phyloP scores from a whole-genome alignment of 92 coral and sea anemone species.

The Epizoanthus illoricatus region DNA sequence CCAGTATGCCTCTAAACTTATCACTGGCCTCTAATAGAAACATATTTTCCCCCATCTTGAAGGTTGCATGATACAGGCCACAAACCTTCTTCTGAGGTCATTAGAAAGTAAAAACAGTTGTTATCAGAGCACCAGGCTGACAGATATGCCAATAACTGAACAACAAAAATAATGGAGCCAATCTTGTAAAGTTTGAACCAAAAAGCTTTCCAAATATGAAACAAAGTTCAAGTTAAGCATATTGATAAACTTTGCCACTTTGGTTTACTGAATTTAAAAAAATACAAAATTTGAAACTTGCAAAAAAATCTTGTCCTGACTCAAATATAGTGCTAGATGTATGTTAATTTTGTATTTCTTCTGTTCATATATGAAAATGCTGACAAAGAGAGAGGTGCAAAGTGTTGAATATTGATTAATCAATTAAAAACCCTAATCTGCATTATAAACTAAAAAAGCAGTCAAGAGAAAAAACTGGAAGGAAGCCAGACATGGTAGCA shows the following conservation, averaged over 20 bases:
- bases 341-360: constrained; percentile 8
- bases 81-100: constrained; percentile 15
- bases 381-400: constrained; percentile 9
- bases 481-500: neutral
- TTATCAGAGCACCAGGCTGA: neutral
- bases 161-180: too few relatives aligned
- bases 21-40: neutral
- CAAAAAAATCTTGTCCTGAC: too few relatives aligned
- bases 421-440: neutral
- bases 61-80: constrained; percentile 39
- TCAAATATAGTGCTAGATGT: neutral
- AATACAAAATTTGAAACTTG: too few relatives aligned
- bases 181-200: too few relatives aligned
- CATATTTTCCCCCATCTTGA: neutral
- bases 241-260: too few relatives aligned
- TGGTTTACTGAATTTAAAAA: too few relatives aligned
- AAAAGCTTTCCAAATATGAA: too few relatives aligned
- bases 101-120: constrained; percentile 3
- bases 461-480: neutral
- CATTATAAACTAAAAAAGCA: too few relatives aligned
- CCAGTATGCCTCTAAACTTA: neutral
- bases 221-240: too few relatives aligned
- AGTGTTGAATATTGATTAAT: neutral
- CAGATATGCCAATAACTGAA: neutral
- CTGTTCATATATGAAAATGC: constrained; percentile 5